Conservation (phyloP, 2,888 invertebrate species). For the Papilio elwesi region DNA sequence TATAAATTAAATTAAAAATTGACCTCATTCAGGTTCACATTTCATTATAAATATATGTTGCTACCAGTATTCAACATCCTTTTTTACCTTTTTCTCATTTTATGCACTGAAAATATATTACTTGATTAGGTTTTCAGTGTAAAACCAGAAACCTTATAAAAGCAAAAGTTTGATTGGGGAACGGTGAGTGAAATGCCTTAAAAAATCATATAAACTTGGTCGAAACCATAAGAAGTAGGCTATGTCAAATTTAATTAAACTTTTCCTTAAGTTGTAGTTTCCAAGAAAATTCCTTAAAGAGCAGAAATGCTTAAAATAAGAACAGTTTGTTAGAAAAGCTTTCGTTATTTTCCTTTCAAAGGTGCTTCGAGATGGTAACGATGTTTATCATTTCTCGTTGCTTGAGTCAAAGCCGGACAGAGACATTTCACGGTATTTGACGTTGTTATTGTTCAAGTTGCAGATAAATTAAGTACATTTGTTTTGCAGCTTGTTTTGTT, state of each 20-base stretch:
- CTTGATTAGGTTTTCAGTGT: too few species aligned
- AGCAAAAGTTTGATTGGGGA: too few species aligned
- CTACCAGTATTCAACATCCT: too few species aligned
- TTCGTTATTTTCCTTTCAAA: conserved; percentile 18
- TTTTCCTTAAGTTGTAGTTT: neutral
- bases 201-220: too few species aligned
- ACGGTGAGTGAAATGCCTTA: too few species aligned
- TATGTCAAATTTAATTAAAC: too few species aligned
- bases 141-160: too few species aligned
- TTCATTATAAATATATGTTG: conserved; percentile 9
- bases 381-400: conserved; percentile 18
- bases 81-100: too few species aligned
- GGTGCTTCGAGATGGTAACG: neutral
- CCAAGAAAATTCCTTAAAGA: neutral
- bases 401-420: conserved; percentile 21
- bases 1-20: too few species aligned
- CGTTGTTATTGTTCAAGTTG: neutral
- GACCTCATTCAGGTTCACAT: conserved; percentile 27
- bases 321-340: neutral
- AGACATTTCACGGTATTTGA: conserved; percentile 8
- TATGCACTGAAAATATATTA: too few species aligned
- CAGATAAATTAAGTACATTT: neutral
- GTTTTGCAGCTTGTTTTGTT: neutral
- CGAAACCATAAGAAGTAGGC: too few species aligned
- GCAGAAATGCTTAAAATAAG: neutral